A percentile compares a stretch with the other conserved stretches of the same genome.
Evolutionary conservation across 2,888 invertebrate species (phyloP).

Genomic region (Caenorhabditis sp.): DNA sequence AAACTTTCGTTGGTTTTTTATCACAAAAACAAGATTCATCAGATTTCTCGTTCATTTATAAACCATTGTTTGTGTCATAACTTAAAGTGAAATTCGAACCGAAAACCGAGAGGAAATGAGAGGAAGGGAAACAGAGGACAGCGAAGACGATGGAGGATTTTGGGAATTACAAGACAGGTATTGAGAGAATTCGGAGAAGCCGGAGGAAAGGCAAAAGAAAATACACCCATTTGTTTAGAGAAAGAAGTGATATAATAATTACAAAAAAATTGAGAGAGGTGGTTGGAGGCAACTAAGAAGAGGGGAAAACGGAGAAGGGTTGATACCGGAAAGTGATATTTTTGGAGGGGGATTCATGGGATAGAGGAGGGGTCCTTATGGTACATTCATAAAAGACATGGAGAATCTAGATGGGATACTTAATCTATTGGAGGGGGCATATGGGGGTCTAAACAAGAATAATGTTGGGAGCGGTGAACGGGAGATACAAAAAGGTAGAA

Average conservation of each 20-base stretch:
- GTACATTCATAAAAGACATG: conserved; percentile 51
- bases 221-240: conserved; percentile 37
- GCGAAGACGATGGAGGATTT: conserved; percentile 8
- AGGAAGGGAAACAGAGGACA: conserved; percentile 9
- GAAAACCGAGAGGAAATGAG: conserved; percentile 36
- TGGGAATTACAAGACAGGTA: conserved; percentile 13
- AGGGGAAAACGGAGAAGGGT: conserved; percentile 9
- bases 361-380: conserved; percentile 32
- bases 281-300: conserved; percentile 18
- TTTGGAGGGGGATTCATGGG: conserved; percentile 10
- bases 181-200: conserved; percentile 16
- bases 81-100: conserved; percentile 58
- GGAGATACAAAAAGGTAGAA: not conserved
- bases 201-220: conserved; percentile 11
- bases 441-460: conserved; percentile 12
- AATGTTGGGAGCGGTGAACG: not conserved
- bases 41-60: conserved; percentile 50
- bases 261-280: conserved; percentile 8
- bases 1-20: conserved; percentile 17
- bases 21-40: conserved; percentile 22
- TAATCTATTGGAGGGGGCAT: conserved; percentile 7
- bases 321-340: conserved; percentile 36
- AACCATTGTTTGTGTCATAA: conserved; percentile 54
- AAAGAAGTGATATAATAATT: conserved; percentile 26
- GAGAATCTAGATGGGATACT: conserved; percentile 29